Evolutionary conservation across 2,113 vertebrate genomes (phyloP).

Genomic region (Circaetus cinerascens): DNA sequence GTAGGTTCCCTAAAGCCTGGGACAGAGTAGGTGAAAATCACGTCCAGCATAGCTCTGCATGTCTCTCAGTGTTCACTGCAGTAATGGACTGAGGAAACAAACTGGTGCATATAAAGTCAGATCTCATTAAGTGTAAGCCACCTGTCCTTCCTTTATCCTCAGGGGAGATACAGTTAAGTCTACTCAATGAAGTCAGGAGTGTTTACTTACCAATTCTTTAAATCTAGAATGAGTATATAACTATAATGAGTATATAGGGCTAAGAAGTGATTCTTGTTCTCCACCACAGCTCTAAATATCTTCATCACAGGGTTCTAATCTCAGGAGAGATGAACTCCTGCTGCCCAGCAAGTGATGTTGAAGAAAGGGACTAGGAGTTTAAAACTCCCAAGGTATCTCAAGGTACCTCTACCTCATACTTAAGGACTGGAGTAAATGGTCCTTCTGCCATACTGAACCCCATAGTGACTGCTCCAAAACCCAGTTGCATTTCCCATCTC

Average conservation of each 20-base stretch:
- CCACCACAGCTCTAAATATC: background rate
- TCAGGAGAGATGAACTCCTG: background rate
- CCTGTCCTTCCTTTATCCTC: background rate
- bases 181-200: background rate
- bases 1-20: background rate
- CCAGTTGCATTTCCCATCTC: background rate
- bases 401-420: background rate
- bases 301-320: background rate
- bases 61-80: background rate
- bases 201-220: background rate
- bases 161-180: background rate
- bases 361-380: background rate
- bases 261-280: background rate
- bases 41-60: background rate
- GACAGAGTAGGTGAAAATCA: background rate
- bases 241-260: background rate
- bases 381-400: background rate
- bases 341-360: background rate
- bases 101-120: background rate
- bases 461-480: background rate
- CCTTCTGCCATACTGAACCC: background rate
- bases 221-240: background rate
- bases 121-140: background rate
- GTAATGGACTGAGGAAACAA: background rate
- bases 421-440: background rate